A percentile compares a stretch with the other conserved stretches of the same genome.
These are phyloP conservation scores for Pseudomyrmex concolor DNA, from an alignment of 1,140 invertebrate genomes.

Conservation along the genomic window DNA sequence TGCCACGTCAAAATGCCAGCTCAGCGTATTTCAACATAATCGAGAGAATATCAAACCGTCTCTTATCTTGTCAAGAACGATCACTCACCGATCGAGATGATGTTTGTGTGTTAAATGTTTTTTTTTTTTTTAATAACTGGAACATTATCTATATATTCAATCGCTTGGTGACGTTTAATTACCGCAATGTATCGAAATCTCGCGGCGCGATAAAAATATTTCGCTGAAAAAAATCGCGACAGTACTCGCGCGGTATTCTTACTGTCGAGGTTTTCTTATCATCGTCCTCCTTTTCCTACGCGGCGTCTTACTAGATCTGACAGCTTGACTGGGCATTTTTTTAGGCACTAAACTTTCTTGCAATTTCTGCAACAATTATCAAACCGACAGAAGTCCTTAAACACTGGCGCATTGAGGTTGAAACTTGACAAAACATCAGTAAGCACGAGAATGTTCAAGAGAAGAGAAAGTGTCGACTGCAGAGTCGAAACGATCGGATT, in stretches of 20 bases:
- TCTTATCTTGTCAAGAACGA: slow-evolving; percentile 35
- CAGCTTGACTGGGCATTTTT: too few relatives aligned
- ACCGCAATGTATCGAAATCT: neutral
- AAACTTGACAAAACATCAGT: neutral
- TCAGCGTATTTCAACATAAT: slow-evolving; percentile 73
- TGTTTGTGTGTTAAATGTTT: neutral
- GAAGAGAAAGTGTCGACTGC: slow-evolving; percentile 15
- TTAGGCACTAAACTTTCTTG: too few relatives aligned
- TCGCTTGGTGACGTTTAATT: neutral
- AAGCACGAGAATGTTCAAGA: slow-evolving; percentile 7
- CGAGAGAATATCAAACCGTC: slow-evolving; percentile 47
- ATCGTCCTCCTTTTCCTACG: too few relatives aligned
- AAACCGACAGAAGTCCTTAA: too few relatives aligned
- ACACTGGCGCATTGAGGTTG: neutral
- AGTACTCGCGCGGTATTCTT: too few relatives aligned
- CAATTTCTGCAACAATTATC: too few relatives aligned
- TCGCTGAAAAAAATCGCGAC: too few relatives aligned
- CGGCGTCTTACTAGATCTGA: too few relatives aligned
- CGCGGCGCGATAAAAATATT: too few relatives aligned
- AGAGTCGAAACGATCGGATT: slow-evolving; percentile 18
- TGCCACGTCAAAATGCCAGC: slow-evolving; percentile 68
- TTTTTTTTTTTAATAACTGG: neutral
- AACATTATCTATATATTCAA: neutral
- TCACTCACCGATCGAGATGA: neutral
- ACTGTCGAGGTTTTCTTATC: too few relatives aligned